These are phyloP conservation scores for Petrosia ficiformis DNA, from an alignment of 37 sponge, comb jelly and placozoan genomes.

Conservation along the genomic window DNA sequence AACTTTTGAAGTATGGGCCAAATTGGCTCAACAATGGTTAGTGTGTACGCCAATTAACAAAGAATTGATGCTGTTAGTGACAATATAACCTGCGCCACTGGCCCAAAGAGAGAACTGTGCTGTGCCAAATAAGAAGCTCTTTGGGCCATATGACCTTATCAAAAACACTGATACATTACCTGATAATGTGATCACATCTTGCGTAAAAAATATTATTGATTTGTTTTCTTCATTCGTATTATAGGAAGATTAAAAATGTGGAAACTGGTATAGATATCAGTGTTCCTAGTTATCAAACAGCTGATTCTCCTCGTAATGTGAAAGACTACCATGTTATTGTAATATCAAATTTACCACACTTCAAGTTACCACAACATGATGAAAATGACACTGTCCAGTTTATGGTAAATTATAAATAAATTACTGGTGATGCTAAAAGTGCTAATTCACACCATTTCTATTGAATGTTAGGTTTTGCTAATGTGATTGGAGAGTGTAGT, in stretches of 20 bases:
- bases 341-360: slow-evolving; percentile 51
- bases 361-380: slow-evolving; percentile 53
- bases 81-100: too few species aligned
- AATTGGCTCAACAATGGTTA: too few species aligned
- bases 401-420: slow-evolving; percentile 33
- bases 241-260: slow-evolving; percentile 46
- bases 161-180: too few species aligned
- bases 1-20: too few species aligned
- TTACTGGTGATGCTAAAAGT: neutral
- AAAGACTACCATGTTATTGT: slow-evolving; percentile 76
- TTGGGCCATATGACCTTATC: too few species aligned
- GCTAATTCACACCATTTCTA: too few species aligned
- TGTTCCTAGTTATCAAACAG: slow-evolving; percentile 46
- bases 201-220: neutral
- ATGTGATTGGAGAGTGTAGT: too few species aligned
- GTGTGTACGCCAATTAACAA: too few species aligned
- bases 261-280: slow-evolving; percentile 57
- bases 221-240: neutral
- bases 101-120: too few species aligned
- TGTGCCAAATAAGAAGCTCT: too few species aligned
- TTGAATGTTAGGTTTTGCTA: neutral
- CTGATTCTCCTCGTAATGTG: slow-evolving; percentile 41
- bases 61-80: too few species aligned
- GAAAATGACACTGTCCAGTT: slow-evolving; percentile 68
- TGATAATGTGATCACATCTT: neutral